Base-by-base conservation (phyloP, 64 coral and sea anemone species). In the Cladopsammia gracilis region DNA sequence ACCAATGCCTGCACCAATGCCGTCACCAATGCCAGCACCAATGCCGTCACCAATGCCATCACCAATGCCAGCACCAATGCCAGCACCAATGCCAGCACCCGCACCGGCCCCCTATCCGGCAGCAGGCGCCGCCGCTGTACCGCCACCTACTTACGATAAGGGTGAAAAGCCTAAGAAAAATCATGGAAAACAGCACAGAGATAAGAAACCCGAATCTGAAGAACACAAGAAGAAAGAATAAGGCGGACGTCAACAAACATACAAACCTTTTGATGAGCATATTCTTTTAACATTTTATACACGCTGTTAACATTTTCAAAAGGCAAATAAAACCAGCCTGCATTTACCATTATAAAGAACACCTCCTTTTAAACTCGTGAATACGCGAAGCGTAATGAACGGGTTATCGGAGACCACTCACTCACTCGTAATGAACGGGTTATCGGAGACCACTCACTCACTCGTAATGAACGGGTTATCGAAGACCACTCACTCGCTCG, bases 11-110 rank as follows among this genome's bases (percentile, higher is more conserved):
- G 48, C 89, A 9, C 62, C 84, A 46, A 13, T 70, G 3, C 62
- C 54, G 0, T 83, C 90, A 23, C 94, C 94, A 49, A 22, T 19
- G 3, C 88, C 87, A 2, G 22, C 64, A 0, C 82, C 88, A 58
- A 6, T 56, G 0, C 93, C 93, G 1, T 46, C 62, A 6, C 92
- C 74, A 76, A 48, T 14, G n/a, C 58, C 88, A 0, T 45, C 93
- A 11, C 50, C 44, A n/a, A 5, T 50, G 48, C 88, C 93, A 0
- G n/a, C 79, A 4, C 76, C 89, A 45, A 83, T 83, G 0, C 89
- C 88, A 54, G 15, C 3, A 2, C 76, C 89, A 15, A 20, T 60
- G 7, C 90, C 78, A 6, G 23, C 16, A 0, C 89, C 89, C 1
- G 2, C 48, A 20, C 51, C 87, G 6, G 74, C 86, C 13, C 57